These are phyloP conservation scores for Tridacna crocea DNA, from an alignment of 2,888 invertebrate species.

Conservation along the genomic window DNA sequence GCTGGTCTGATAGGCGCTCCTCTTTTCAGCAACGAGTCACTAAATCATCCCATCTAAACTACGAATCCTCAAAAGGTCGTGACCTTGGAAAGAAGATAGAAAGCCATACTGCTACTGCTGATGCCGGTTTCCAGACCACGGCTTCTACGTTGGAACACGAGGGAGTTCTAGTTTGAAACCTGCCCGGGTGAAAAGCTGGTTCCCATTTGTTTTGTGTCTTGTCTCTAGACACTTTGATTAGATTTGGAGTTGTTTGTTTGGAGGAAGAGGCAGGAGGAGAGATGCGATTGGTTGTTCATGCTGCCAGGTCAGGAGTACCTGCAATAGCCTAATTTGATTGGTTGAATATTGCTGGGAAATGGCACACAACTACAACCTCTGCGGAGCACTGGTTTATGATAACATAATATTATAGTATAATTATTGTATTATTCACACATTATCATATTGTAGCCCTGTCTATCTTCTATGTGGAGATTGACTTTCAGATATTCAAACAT, in stretches of 20 bases:
- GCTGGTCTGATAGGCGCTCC: constrained; percentile 58
- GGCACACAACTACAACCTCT: neutral
- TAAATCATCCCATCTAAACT: constrained; percentile 25
- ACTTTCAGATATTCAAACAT: no score
- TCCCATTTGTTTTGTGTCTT: constrained; percentile 59
- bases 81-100: constrained; percentile 41
- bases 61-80: constrained; percentile 36
- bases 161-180: constrained; percentile 71
- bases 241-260: constrained; percentile 22
- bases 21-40: constrained; percentile 32
- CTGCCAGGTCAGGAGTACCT: neutral
- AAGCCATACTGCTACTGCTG: constrained; percentile 30
- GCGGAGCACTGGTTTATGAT: neutral
- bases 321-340: neutral
- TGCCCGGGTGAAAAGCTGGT: constrained; percentile 45
- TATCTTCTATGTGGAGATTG: neutral
- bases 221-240: constrained; percentile 56
- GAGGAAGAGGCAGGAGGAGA: constrained; percentile 3
- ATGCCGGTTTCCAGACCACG: constrained; percentile 40
- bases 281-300: constrained; percentile 2
- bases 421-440: neutral
- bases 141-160: constrained; percentile 68
- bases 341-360: neutral
- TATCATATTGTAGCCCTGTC: neutral
- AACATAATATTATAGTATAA: neutral